These are phyloP conservation scores for Clepsis dumicolana DNA, from an alignment of 2,888 invertebrate genomes.

Conservation along the genomic window DNA sequence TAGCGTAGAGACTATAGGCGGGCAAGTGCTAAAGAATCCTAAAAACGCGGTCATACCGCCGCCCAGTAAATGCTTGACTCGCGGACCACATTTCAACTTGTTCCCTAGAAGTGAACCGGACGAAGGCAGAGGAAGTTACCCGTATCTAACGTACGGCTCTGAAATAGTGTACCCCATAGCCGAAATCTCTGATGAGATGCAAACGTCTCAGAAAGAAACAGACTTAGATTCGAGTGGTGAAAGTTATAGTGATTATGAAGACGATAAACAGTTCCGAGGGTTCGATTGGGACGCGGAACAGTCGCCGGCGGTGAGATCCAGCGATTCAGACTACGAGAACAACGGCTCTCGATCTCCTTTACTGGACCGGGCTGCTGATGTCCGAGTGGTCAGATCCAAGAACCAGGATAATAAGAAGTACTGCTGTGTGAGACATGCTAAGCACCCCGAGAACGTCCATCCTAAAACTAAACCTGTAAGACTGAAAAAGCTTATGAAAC, in stretches of 20 bases:
- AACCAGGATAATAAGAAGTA: slow-evolving; percentile 74
- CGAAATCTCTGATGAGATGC: slow-evolving; percentile 93
- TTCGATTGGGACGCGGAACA: slow-evolving; percentile 83
- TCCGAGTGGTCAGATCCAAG: slow-evolving; percentile 75
- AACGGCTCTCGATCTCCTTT: slow-evolving; percentile 90
- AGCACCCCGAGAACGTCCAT: slow-evolving; percentile 66
- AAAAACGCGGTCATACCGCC: slow-evolving; percentile 88
- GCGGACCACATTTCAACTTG: slow-evolving; percentile 90
- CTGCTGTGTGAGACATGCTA: slow-evolving; percentile 70
- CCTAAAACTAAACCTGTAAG: slow-evolving; percentile 77
- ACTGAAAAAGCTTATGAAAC: slow-evolving; percentile 76
- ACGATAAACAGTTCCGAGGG: slow-evolving; percentile 84
- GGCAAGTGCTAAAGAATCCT: slow-evolving; percentile 89
- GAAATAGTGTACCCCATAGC: slow-evolving; percentile 94
- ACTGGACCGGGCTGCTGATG: slow-evolving; percentile 82
- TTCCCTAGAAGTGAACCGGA: slow-evolving; percentile 88
- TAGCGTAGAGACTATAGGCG: slow-evolving; percentile 92
- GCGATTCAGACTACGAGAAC: slow-evolving; percentile 89
- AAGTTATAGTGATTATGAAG: slow-evolving; percentile 88
- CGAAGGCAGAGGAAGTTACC: slow-evolving; percentile 90
- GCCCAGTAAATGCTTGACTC: slow-evolving; percentile 89
- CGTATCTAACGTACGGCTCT: slow-evolving; percentile 88
- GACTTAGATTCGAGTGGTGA: slow-evolving; percentile 87
- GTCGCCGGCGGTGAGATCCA: slow-evolving; percentile 77
- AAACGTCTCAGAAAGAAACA: slow-evolving; percentile 88